Conservation (phyloP, 2,888 invertebrate genomes). For the Camptogramma bilineatum region DNA sequence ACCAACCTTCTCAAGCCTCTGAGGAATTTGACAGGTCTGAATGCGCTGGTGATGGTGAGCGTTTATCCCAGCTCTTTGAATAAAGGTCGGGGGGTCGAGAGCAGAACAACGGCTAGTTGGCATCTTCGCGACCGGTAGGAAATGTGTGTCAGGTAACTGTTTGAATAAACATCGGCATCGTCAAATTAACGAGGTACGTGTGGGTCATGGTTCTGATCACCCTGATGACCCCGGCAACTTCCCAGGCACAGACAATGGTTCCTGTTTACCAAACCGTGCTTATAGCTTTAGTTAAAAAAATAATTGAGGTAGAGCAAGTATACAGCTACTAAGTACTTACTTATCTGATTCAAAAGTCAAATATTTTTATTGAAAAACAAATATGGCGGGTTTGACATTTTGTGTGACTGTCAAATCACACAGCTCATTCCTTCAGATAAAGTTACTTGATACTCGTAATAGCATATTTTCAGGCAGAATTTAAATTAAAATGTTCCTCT, state of each 20-base stretch:
- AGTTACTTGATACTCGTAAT: too few species aligned
- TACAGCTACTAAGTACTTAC: too few species aligned
- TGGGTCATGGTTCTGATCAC: slow-evolving; percentile 54
- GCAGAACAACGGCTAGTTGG: slow-evolving; percentile 71
- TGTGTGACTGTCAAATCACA: too few species aligned
- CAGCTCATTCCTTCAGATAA: too few species aligned
- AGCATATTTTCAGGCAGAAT: too few species aligned
- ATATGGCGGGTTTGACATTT: too few species aligned
- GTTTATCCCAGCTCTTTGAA: slow-evolving; percentile 66
- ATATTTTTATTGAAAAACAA: too few species aligned
- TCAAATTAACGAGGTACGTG: slow-evolving; percentile 71
- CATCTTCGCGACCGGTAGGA: slow-evolving; percentile 64
- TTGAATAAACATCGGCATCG: slow-evolving; percentile 73
- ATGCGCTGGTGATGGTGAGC: slow-evolving; percentile 52
- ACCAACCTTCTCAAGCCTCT: slow-evolving; percentile 34
- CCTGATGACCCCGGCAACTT: slow-evolving; percentile 43
- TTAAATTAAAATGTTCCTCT: too few species aligned
- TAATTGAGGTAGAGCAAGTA: neutral
- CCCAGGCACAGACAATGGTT: slow-evolving; percentile 37
- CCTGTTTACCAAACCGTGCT: slow-evolving; percentile 11
- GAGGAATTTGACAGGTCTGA: slow-evolving; percentile 39
- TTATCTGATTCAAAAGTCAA: too few species aligned
- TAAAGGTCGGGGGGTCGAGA: slow-evolving; percentile 81
- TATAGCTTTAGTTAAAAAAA: slow-evolving; percentile 13
- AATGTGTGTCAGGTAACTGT: slow-evolving; percentile 80